These are phyloP conservation scores for Petrocephalus microphthalmus DNA, from an alignment of 2,113 vertebrate genomes.

Conservation along the genomic window DNA sequence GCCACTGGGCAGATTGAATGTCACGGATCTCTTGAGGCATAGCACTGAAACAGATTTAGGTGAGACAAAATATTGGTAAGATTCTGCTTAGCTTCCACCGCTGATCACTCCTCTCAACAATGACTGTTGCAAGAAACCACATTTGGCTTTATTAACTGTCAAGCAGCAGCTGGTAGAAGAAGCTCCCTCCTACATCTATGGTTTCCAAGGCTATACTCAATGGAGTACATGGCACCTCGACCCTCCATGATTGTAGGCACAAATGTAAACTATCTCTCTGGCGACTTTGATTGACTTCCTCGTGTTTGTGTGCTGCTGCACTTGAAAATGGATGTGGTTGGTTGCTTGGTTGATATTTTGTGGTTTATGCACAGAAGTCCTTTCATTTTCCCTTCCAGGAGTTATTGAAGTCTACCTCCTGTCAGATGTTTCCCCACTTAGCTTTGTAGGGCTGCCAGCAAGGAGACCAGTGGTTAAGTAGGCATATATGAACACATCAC, in stretches of 20 bases:
- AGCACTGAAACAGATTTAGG: background rate
- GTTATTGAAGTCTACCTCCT: background rate
- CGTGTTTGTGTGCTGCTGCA: background rate
- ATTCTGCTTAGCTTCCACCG: background rate
- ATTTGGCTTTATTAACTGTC: background rate
- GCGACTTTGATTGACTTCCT: background rate
- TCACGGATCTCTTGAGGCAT: background rate
- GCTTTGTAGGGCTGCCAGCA: background rate
- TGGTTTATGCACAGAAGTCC: background rate
- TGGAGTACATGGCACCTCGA: background rate
- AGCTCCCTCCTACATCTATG: background rate
- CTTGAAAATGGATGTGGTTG: background rate
- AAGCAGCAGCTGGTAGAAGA: background rate
- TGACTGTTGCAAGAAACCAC: background rate
- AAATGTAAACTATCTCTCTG: background rate
- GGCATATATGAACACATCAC: background rate
- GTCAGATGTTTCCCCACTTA: background rate
- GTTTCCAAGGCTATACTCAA: background rate
- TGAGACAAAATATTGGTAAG: background rate
- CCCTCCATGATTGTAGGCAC: background rate
- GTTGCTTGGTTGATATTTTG: background rate
- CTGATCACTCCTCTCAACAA: background rate
- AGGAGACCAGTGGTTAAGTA: background rate
- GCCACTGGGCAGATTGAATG: background rate
- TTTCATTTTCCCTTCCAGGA: background rate